Conservation (phyloP, 2,113 vertebrate species). For the Microcebus griseorufus region DNA sequence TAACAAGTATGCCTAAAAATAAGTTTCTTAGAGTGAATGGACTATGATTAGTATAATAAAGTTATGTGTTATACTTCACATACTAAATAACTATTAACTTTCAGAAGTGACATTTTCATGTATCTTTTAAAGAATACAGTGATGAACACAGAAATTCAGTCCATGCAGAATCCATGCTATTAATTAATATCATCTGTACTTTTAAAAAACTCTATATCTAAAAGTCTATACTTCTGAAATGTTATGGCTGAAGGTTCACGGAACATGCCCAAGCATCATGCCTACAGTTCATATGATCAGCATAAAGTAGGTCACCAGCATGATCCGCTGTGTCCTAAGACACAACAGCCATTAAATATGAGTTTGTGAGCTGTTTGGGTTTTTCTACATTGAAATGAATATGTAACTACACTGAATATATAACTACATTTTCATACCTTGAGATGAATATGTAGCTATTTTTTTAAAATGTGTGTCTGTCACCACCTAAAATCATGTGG, state of each 20-base stretch:
- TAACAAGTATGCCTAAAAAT: not conserved
- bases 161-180: not conserved
- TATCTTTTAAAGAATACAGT: not conserved
- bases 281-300: not conserved
- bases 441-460: not conserved
- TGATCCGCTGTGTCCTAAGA: not conserved
- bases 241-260: not conserved
- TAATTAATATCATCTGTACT: not conserved
- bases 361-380: not conserved
- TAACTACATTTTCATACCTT: not conserved
- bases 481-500: not conserved
- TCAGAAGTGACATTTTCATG: not conserved
- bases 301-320: not conserved
- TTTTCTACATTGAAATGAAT: constrained; percentile 17
- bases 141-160: not conserved
- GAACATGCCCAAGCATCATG: not conserved
- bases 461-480: not conserved
- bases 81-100: not conserved
- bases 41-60: not conserved
- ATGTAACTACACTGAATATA: not conserved
- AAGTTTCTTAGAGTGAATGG: not conserved
- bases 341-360: not conserved
- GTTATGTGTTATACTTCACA: not conserved
- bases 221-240: not conserved
- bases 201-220: not conserved